Evolutionary conservation across 2,797 vertebrate species (phyloP), one percentile per base, ranked within the genome.

Genomic region (Pangasius larnaudii): DNA sequence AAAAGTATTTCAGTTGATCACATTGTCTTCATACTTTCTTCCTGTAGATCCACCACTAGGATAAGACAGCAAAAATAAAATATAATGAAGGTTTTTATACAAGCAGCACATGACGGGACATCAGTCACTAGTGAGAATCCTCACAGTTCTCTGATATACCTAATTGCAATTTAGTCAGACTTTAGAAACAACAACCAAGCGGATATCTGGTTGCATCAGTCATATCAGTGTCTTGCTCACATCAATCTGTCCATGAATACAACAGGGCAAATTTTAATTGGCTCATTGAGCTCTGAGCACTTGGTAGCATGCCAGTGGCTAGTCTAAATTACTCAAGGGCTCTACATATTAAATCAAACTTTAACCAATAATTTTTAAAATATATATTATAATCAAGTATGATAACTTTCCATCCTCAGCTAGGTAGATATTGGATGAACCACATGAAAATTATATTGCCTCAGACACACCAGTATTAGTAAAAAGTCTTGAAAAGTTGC

Each of bases 201-300:
- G 49, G 59, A 83, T 63, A 63, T 61, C 49, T 84, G 39, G 16
- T 53, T 86, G 74, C 49, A 83, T 89, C 72, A 84, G 67, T 22
- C 69, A 46, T 39, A 63, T n/a, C 69, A 72, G 24, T 18, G 24
- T 16, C 22, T 79, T 53, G 30, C n/a, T 27, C 56, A 24, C 33
- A 81, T 81, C 27, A 63, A 27, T 81, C 33, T 81, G 36, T 46
- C 36, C 36, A 8, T 61, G 22, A 81, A 89, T 78, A 36, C 59
- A 89, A 84, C 16, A 22, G 61, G 63, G 27, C n/a, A 65, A 18
- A 3, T 51, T 69, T 53, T 84, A 84, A 84, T 51, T 84, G 33
- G 81, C 67, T 49, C 18, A 51, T 19, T 67, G 24, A 51, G 46
- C 9, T 33, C 61, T 69, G 9, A 83, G n/a, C 30, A 56, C 51